These are phyloP conservation scores for Cydia pomonella DNA, from an alignment of 1,140 invertebrate genomes.

Conservation along the genomic window DNA sequence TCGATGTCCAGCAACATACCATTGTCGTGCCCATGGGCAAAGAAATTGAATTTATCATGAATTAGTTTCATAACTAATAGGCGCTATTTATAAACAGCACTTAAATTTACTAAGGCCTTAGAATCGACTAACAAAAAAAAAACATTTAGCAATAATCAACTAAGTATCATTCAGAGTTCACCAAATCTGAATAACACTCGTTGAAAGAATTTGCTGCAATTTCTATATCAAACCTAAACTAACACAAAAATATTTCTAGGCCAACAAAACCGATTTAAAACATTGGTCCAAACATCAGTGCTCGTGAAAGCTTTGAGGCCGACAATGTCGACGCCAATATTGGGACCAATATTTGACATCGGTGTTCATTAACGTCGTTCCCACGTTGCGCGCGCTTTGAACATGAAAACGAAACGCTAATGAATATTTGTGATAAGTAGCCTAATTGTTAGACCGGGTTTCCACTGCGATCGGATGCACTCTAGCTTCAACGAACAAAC, in stretches of 20 bases:
- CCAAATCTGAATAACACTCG: conserved; percentile 3
- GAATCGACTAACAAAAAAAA: not conserved
- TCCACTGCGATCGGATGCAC: too few relatives aligned
- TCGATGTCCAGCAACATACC: conserved; percentile 33
- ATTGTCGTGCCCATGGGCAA: conserved; percentile 29
- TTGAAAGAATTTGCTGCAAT: not conserved
- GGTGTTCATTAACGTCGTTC: not conserved
- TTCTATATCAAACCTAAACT: conserved; percentile 4
- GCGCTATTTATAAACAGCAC: conserved; percentile 19
- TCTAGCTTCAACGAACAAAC: too few relatives aligned
- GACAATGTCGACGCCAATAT: not conserved
- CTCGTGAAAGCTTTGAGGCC: conserved; percentile 21
- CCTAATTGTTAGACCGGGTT: too few relatives aligned
- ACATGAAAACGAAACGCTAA: conserved; percentile 4
- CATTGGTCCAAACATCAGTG: not conserved
- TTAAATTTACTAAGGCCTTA: conserved; percentile 32
- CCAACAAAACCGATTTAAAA: conserved; percentile 9
- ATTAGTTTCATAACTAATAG: conserved; percentile 22
- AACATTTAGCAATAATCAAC: not conserved
- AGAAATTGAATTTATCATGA: conserved; percentile 7
- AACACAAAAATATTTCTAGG: not conserved
- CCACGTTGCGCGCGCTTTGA: conserved; percentile 23
- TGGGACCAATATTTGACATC: not conserved
- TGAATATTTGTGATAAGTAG: not conserved
- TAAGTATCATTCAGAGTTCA: not conserved